These are phyloP conservation scores for Paedocypris sp. DNA, from an alignment of 2,113 vertebrate species.

Conservation along the genomic window DNA sequence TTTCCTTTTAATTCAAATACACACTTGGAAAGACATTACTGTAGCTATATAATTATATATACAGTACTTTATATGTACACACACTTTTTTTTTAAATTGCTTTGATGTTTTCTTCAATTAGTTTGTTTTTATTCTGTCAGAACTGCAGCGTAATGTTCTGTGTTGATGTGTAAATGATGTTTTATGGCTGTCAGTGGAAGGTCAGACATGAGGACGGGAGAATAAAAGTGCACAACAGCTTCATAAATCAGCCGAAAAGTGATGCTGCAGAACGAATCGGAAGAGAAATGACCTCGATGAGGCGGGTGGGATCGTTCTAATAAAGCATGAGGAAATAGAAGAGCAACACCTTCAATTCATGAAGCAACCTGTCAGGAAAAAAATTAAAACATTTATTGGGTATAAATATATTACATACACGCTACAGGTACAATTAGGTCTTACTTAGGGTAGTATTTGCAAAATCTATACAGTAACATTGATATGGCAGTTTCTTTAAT, in stretches of 20 bases:
- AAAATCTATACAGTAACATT: slow-evolving; percentile 99
- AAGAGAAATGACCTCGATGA: no score
- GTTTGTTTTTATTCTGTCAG: background rate
- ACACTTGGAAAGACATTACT: no score
- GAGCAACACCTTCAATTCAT: background rate
- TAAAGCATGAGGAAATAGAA: no score
- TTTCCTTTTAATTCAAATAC: no score
- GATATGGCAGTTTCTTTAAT: slow-evolving; percentile 99
- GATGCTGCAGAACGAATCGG: slow-evolving; percentile 2
- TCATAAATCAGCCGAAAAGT: slow-evolving; percentile 6
- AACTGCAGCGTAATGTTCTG: background rate
- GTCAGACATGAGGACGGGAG: background rate
- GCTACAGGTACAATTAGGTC: slow-evolving; percentile 99
- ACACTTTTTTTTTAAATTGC: no score
- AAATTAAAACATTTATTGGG: slow-evolving; percentile 99
- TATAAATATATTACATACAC: slow-evolving; percentile 99
- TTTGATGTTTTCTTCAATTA: no score
- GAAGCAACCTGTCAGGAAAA: slow-evolving; percentile 54
- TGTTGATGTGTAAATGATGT: background rate
- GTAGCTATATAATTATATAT: no score
- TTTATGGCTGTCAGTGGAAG: slow-evolving; percentile 6
- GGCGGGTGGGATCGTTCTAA: no score
- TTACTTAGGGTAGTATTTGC: slow-evolving; percentile 99
- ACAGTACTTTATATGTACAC: no score
- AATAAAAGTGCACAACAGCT: background rate